These are phyloP conservation scores for Lithophane ornitopus DNA, from an alignment of 2,888 invertebrate species.

Conservation along the genomic window DNA sequence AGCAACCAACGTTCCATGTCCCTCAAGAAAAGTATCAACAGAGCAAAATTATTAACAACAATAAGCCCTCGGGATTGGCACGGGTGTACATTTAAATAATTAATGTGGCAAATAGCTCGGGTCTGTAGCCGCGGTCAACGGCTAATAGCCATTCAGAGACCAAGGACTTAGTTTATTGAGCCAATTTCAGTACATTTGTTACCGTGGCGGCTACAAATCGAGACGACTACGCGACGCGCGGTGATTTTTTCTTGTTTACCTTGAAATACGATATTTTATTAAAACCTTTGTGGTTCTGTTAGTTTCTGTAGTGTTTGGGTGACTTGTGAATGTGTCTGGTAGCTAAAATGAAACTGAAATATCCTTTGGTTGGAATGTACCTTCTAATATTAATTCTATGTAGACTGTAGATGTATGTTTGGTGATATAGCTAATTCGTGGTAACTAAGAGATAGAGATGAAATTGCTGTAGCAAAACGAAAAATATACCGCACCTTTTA, in stretches of 20 bases:
- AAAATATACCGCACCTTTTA: too few relatives aligned
- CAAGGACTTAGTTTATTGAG: conserved; percentile 85
- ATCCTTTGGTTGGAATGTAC: neutral
- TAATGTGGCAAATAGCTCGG: conserved; percentile 77
- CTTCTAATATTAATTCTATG: too few relatives aligned
- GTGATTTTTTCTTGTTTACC: conserved; percentile 73
- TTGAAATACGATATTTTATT: conserved; percentile 52
- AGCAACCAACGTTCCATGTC: conserved; percentile 3
- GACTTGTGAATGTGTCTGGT: neutral
- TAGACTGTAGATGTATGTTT: neutral
- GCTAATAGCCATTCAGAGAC: conserved; percentile 87
- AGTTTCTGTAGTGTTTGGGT: neutral
- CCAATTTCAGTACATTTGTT: conserved; percentile 78
- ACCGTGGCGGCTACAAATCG: conserved; percentile 74
- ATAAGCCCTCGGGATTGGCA: conserved; percentile 73
- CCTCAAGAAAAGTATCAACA: conserved; percentile 66
- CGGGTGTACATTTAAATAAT: conserved; percentile 84
- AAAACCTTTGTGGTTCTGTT: conserved; percentile 12
- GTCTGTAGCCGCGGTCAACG: conserved; percentile 79
- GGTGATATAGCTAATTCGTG: too few relatives aligned
- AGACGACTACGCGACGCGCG: conserved; percentile 61
- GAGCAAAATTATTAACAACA: conserved; percentile 75
- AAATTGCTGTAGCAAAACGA: too few relatives aligned
- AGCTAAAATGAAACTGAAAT: neutral
- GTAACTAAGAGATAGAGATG: too few relatives aligned